These are phyloP conservation scores for Sipha maydis DNA, from an alignment of 2,888 invertebrate genomes.

Conservation along the genomic window DNA sequence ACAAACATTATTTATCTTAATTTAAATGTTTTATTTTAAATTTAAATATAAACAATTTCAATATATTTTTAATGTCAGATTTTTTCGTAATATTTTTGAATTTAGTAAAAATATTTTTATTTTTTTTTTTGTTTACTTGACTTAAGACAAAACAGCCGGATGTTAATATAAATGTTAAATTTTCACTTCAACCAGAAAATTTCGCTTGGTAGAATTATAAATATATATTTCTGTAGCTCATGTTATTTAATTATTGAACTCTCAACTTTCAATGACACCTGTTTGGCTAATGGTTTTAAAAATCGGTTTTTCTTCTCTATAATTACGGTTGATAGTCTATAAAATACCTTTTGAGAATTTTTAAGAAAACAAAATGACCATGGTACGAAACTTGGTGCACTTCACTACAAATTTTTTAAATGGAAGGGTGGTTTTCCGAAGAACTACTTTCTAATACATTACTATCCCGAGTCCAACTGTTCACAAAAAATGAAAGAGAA, in stretches of 20 bases:
- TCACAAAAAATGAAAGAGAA: background rate
- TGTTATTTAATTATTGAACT: background rate
- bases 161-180: too few species aligned
- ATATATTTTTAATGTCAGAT: too few species aligned
- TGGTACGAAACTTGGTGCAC: background rate
- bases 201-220: too few species aligned
- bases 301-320: background rate
- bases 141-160: too few species aligned
- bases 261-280: background rate
- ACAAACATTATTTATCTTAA: too few species aligned
- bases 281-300: background rate
- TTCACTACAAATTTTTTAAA: background rate
- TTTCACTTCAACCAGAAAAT: too few species aligned
- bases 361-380: background rate
- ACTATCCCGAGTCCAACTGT: background rate
- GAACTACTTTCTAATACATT: conserved; percentile 5
- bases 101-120: too few species aligned
- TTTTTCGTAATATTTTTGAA: too few species aligned
- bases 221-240: too few species aligned
- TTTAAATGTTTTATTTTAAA: too few species aligned
- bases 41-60: too few species aligned
- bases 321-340: background rate
- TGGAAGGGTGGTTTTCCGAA: background rate
- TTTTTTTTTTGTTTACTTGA: too few species aligned
- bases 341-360: conserved; percentile 7